Evolutionary conservation across 1,140 invertebrate genomes (phyloP), one percentile per base, ranked within the genome.

Genomic region (Prorops nasuta): DNA sequence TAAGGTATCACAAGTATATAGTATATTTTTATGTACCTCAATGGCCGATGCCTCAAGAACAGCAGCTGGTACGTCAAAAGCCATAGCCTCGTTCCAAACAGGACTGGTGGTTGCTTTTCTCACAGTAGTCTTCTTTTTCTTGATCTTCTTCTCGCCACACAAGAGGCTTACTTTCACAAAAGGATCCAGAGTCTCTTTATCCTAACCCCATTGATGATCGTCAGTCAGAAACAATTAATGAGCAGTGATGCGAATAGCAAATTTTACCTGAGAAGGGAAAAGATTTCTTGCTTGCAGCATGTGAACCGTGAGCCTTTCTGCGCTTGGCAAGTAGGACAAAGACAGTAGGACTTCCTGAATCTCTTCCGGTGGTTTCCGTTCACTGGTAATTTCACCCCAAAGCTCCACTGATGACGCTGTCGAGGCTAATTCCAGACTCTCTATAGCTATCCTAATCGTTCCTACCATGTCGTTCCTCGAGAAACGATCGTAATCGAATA

Each of bases 21-120:
- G n/a, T n/a, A n/a, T n/a, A 28, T 6, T 28, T 28, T 28, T 44
- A 44, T 54, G 69, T 74, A 91, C 89, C 83, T 92, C 89, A 60
- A 92, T 82, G 34, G 87, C 86, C 53, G 87, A 84, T 56, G 83
- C 81, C 31, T 84, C 79, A 2, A 91, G 74, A 60, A 82, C 82
- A 28, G 79, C 77, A 3, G 88, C 83, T 38, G 88, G 78, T 59
- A 95, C 81, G 71, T 93, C 95, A 72, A 96, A 97, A 10, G 90
- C 87, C 56, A 96, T 85, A 3, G 92, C 91, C 74, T 97, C 93
- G 72, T 96, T 96, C 90, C 95, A 97, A 7, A 94, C 88, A n/a
- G 94, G 93, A 79, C 92, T 91, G 31, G 86, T 82, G 10, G 87
- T 91, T 63, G 88, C 87, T 71, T 93, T 89, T 48, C 91, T 86